phyloP scores from a whole-genome alignment of 2,113 vertebrate genomes.

The Aramus guarauna region DNA sequence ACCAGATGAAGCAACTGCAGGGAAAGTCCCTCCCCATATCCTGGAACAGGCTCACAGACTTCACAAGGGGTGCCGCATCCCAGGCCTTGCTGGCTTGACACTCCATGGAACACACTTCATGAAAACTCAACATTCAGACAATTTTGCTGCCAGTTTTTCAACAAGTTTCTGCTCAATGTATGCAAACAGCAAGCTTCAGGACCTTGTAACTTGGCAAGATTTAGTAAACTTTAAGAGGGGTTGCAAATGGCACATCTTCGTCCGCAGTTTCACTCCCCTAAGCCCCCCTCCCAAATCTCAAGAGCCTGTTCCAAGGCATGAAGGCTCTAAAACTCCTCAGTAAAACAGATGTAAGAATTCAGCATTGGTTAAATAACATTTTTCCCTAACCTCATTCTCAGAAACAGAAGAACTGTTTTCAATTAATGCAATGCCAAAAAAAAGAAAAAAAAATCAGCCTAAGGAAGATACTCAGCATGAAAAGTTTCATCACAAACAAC shows the following conservation, averaged over 20 bases:
- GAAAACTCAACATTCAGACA: background rate
- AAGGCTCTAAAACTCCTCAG: background rate
- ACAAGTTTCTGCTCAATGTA: background rate
- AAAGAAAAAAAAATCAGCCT: background rate
- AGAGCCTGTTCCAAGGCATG: conserved; percentile 23
- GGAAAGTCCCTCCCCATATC: background rate
- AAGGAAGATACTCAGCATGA: conserved; percentile 28
- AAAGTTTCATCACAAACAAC: conserved; percentile 25
- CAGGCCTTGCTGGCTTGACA: background rate
- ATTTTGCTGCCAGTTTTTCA: background rate
- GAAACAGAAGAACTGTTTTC: conserved; percentile 40
- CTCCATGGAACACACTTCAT: background rate
- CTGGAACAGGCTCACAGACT: background rate
- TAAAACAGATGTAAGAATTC: conserved; percentile 60
- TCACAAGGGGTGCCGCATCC: background rate
- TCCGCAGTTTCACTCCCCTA: background rate
- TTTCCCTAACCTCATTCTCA: conserved; percentile 60
- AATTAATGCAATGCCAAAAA: conserved; percentile 22
- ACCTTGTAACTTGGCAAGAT: background rate
- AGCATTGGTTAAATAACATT: conserved; percentile 44
- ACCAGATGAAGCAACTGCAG: background rate
- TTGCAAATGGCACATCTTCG: background rate
- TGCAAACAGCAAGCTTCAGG: background rate
- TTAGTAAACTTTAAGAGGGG: background rate
- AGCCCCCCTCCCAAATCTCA: background rate